Percentiles rank a stretch among this genome's conserved stretches.
phyloP scores from a whole-genome alignment of 2,797 vertebrate species.

The Anolis apletophallus region DNA sequence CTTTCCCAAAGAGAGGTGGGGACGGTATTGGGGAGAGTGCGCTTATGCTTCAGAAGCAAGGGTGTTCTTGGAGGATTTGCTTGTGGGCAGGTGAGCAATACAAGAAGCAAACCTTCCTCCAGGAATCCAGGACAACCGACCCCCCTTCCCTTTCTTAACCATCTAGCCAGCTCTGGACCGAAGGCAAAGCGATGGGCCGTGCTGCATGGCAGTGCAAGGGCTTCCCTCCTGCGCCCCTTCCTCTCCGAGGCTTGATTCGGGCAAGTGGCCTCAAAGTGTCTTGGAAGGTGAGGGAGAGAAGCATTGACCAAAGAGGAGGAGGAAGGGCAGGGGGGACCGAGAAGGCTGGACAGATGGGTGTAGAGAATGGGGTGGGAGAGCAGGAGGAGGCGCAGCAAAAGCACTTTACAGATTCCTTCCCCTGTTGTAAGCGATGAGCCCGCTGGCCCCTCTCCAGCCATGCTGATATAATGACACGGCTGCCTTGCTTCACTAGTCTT shows the following conservation, averaged over 20 bases:
- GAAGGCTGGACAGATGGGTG: too few relatives aligned
- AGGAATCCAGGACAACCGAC: not conserved
- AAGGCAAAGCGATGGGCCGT: not conserved
- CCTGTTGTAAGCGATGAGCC: not conserved
- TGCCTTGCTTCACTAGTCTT: not conserved
- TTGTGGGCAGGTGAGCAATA: not conserved
- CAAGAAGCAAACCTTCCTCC: too few relatives aligned
- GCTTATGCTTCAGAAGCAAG: not conserved
- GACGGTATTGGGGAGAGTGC: too few relatives aligned
- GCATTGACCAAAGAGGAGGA: constrained; percentile 30
- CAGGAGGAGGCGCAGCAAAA: not conserved
- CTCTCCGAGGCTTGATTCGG: not conserved
- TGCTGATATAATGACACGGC: too few relatives aligned
- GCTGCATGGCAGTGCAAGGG: not conserved
- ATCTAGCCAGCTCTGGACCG: not conserved
- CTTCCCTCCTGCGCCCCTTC: fast-evolving
- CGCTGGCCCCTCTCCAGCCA: not conserved
- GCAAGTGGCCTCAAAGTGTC: not conserved
- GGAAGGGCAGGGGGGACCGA: not conserved
- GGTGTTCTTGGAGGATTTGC: not conserved
- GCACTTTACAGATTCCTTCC: constrained; percentile 26
- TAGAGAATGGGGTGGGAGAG: not conserved
- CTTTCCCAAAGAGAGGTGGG: not conserved
- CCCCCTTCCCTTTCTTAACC: not conserved
- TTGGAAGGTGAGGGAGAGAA: not conserved